Base-by-base conservation (phyloP, 2,888 invertebrate genomes). In the Hedya salicella region DNA sequence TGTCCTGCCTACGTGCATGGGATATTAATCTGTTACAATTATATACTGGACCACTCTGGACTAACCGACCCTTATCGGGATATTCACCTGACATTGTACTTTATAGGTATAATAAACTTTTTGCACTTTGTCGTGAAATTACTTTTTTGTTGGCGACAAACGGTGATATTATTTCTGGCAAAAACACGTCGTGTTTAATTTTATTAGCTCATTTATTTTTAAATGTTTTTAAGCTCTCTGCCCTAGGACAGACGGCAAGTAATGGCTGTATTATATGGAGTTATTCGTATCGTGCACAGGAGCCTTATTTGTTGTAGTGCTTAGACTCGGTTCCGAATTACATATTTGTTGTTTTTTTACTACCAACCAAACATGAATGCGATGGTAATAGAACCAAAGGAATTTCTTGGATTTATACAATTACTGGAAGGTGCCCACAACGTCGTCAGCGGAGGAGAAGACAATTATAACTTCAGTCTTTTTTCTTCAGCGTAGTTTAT, bases 1-100 rank as follows among this genome's bases (percentile, higher is more conserved):
- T 89, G 89, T 89, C 87, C 71, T 67, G 68, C 63, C 75, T 82
- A 88, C 89, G 89, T 89, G 88, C 69, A 82, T 83, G 81, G 88
- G 78, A 85, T 91, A 88, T 87, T 89, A 89, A 91, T 87, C 80
- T 82, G 78, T 76, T 78, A 83, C 88, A 87, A 86, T 89, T 88
- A 61, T 54, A 66, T 66, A 86, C 83, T 76, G 78, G 77, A 73
- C 77, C 75, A 75, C 78, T 80, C 82, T 85, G 82, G 82, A 87
- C 89, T 89, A 86, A 87, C 86, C 82, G 73, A 75, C 74, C 88
- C 86, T 85, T 90, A 86, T 85, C 83, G 78, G 85, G 69, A 77
- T 83, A 83, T 81, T 81, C 82, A 77, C 78, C 80, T 75, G 74
- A 69, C 69, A 73, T 74, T 70, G 72, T 75, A 73, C 78, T 76